Conservation (phyloP, 2,113 vertebrate genomes). For the Nyctibius bracteatus region DNA sequence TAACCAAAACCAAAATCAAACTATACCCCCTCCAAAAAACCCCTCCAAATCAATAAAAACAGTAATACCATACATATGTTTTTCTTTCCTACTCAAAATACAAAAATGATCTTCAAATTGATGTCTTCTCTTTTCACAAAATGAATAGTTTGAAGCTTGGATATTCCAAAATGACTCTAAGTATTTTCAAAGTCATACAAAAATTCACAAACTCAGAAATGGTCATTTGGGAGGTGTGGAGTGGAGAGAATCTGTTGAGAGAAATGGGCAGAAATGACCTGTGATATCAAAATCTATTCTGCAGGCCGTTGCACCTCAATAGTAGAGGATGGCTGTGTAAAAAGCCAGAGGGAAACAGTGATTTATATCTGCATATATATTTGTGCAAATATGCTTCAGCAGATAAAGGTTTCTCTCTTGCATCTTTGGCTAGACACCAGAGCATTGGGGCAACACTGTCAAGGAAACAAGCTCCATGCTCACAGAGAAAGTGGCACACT, state of each 20-base stretch:
- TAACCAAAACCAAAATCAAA: background rate
- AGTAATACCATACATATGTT: background rate
- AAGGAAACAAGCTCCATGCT: background rate
- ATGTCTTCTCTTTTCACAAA: background rate
- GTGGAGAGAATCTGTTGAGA: background rate
- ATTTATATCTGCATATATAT: background rate
- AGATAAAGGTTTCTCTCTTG: background rate
- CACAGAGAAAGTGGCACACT: background rate
- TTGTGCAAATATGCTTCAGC: background rate
- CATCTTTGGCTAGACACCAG: background rate
- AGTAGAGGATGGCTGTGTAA: background rate
- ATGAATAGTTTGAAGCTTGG: background rate
- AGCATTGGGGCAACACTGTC: background rate
- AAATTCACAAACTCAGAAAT: background rate
- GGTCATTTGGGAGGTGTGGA: background rate
- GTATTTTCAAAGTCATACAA: background rate
- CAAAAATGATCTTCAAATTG: background rate
- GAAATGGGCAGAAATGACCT: background rate
- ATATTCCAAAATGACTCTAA: background rate
- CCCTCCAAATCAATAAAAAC: accelerated
- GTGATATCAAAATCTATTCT: background rate
- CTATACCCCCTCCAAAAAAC: accelerated
- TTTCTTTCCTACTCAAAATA: background rate
- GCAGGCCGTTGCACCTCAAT: background rate
- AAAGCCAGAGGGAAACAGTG: background rate